Percentiles rank a stretch among this genome's conserved stretches.
phyloP scores from a whole-genome alignment of 2,113 vertebrate species.

The Eurystomus gularis region DNA sequence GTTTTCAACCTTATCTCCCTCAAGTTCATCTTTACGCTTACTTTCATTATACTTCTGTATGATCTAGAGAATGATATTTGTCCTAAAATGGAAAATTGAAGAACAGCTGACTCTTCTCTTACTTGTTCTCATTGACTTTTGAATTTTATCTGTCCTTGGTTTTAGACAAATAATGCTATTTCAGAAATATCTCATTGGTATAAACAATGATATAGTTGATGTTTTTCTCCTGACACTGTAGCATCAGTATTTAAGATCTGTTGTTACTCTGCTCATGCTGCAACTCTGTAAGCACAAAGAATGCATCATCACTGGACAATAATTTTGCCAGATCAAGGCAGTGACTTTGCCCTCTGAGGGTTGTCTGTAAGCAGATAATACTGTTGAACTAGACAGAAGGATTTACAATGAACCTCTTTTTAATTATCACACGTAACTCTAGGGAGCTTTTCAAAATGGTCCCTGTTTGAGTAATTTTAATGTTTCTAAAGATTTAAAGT shows the following conservation, averaged over 20 bases:
- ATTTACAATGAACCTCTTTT: constrained; percentile 16
- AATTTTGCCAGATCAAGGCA: neutral
- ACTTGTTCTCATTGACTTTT: neutral
- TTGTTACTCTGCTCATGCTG: neutral
- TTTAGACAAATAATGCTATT: constrained; percentile 16
- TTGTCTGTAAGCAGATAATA: constrained; percentile 30
- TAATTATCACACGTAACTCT: constrained; percentile 10
- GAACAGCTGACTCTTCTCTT: neutral
- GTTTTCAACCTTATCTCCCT: neutral
- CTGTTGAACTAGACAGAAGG: constrained; percentile 27
- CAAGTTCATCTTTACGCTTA: neutral
- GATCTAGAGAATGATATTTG: neutral
- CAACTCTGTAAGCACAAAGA: neutral
- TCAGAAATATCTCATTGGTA: constrained; percentile 26
- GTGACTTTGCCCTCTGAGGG: constrained; percentile 28
- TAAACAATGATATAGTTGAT: neutral
- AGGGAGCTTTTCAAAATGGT: constrained; percentile 36
- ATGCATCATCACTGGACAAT: neutral
- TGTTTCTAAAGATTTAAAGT: constrained; percentile 36
- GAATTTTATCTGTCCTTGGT: neutral
- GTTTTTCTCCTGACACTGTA: neutral
- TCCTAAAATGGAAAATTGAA: neutral
- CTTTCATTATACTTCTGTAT: neutral
- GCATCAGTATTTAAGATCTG: neutral
- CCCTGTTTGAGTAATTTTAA: constrained; percentile 19